These are phyloP conservation scores for Hymenochirus boettgeri DNA, from an alignment of 2,113 vertebrate species.

Conservation along the genomic window DNA sequence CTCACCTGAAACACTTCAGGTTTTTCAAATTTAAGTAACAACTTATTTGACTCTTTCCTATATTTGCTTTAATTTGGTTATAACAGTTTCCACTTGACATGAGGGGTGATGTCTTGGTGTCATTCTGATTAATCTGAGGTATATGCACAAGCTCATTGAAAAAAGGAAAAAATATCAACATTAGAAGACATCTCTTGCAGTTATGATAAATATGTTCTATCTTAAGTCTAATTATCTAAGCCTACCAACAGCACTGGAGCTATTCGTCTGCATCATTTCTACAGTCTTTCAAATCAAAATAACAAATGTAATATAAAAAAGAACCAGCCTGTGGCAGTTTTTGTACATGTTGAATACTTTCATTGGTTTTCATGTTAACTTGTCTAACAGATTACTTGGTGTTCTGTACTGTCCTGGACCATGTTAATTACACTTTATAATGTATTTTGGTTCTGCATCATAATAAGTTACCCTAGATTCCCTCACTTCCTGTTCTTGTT, in stretches of 20 bases:
- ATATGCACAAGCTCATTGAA: not conserved
- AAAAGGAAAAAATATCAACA: not conserved
- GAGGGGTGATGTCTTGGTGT: not conserved
- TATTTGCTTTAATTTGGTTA: too few species aligned
- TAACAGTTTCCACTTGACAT: not conserved
- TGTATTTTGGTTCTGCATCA: constrained; percentile 78
- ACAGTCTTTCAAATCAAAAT: constrained; percentile 72
- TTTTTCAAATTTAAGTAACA: constrained; percentile 51
- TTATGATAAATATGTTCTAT: too few species aligned
- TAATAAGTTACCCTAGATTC: constrained; percentile 68
- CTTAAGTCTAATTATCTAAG: constrained; percentile 79
- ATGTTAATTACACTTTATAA: constrained; percentile 81
- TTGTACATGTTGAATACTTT: constrained; percentile 92
- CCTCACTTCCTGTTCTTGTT: constrained; percentile 61
- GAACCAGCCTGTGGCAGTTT: constrained; percentile 78
- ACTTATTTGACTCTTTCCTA: too few species aligned
- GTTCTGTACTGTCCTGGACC: constrained; percentile 83
- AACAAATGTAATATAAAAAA: constrained; percentile 69
- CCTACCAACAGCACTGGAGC: constrained; percentile 79
- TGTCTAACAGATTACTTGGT: constrained; percentile 76
- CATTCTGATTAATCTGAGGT: not conserved
- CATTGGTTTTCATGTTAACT: constrained; percentile 90
- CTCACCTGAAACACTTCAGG: constrained; percentile 41
- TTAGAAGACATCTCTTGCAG: too few species aligned
- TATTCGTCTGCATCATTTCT: constrained; percentile 78